A percentile compares a stretch with the other conserved stretches of the same genome.
These are phyloP conservation scores for Pachyuromys duprasi DNA, from an alignment of 2,797 vertebrate species.

Conservation along the genomic window DNA sequence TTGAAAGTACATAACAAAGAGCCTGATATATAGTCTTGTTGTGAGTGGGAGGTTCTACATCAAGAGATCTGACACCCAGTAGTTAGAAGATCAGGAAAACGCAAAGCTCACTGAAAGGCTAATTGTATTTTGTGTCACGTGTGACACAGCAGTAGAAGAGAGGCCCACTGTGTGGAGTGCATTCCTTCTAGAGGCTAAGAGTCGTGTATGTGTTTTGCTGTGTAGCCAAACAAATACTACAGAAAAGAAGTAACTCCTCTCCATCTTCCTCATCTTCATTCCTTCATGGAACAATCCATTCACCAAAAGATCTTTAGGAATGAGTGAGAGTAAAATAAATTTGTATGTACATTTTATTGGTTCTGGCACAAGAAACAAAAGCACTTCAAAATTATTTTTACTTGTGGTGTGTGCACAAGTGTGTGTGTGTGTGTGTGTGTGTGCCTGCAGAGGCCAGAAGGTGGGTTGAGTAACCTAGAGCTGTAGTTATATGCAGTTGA, in stretches of 20 bases:
- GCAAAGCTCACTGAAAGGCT: slow-evolving; percentile 65
- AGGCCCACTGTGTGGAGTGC: background rate
- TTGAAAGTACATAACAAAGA: slow-evolving; percentile 76
- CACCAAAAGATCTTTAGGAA: slow-evolving; percentile 40
- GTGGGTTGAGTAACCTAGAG: background rate
- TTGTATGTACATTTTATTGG: background rate
- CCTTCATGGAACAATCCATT: background rate
- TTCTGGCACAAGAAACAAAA: background rate
- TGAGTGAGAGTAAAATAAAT: background rate
- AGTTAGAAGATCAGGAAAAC: slow-evolving; percentile 77
- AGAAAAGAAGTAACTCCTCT: background rate
- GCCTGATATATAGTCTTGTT: slow-evolving; percentile 72
- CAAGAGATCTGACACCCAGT: slow-evolving; percentile 67
- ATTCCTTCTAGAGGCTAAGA: background rate
- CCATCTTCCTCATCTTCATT: slow-evolving; percentile 36
- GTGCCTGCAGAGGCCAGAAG: background rate
- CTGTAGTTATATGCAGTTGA: background rate
- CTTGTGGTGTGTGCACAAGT: background rate
- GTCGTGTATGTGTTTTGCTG: background rate
- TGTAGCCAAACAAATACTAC: background rate
- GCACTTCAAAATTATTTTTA: background rate
- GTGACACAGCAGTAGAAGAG: background rate
- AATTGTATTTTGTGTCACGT: slow-evolving; percentile 75
- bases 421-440: background rate
- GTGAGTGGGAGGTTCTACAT: slow-evolving; percentile 63